These are phyloP conservation scores for Ricordea florida DNA, from an alignment of 92 coral and sea anemone species.

Conservation along the genomic window DNA sequence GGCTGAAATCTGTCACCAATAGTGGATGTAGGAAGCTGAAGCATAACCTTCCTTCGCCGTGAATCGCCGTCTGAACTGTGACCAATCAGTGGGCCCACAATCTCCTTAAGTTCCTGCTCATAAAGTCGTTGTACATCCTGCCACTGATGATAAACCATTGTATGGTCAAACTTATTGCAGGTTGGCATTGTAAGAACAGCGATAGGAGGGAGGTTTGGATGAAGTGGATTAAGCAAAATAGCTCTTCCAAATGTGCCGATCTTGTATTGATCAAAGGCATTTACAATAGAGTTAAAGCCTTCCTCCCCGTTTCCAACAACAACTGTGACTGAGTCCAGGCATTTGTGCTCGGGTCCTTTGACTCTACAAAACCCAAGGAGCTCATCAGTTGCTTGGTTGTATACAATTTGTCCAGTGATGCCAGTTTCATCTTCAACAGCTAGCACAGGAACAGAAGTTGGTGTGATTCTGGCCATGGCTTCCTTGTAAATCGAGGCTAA, in stretches of 20 bases:
- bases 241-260: constrained; percentile 8
- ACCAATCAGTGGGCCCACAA: constrained; percentile 24
- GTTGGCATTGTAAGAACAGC: constrained; percentile 35
- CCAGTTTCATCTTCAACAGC: constrained; percentile 56
- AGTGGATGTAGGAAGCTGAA: not conserved
- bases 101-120: not conserved
- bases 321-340: constrained; percentile 42
- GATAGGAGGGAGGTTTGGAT: constrained; percentile 25
- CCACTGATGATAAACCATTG: constrained; percentile 27
- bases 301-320: constrained; percentile 44
- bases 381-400: constrained; percentile 30
- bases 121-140: constrained; percentile 2
- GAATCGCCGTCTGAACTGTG: constrained; percentile 39
- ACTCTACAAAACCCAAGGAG: constrained; percentile 48
- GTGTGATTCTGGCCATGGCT: constrained; percentile 4
- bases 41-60: constrained; percentile 35
- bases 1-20: constrained; percentile 11
- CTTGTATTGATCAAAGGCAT: not conserved
- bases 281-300: constrained; percentile 20
- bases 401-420: constrained; percentile 15
- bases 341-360: constrained; percentile 15
- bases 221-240: constrained; percentile 52
- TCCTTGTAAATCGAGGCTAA: not conserved
- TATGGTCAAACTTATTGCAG: constrained; percentile 30
- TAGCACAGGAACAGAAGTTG: constrained; percentile 20